Conservation (phyloP, 2,113 vertebrate genomes). For the Lipophrys pholis region DNA sequence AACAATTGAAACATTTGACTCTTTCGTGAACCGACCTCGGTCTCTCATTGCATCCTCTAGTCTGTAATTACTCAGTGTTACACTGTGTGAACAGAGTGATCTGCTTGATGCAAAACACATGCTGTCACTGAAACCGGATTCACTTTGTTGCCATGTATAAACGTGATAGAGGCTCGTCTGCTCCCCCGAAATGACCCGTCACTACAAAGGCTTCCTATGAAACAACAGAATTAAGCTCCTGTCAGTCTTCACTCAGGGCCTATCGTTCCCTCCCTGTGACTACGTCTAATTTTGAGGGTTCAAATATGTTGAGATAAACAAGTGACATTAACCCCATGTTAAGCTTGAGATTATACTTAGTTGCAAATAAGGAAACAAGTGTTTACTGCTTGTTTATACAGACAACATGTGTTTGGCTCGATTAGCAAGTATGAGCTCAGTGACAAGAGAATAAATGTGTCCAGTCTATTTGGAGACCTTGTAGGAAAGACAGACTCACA, state of each 20-base stretch:
- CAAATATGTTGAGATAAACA: background rate
- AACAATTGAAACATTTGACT: background rate
- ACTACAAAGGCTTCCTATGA: constrained; percentile 21
- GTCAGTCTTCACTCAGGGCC: constrained; percentile 28
- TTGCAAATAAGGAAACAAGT: background rate
- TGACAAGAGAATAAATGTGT: constrained; percentile 30
- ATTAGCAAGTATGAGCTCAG: background rate
- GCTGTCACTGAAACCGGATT: constrained; percentile 9
- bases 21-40: background rate
- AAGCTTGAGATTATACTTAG: background rate
- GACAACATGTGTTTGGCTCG: background rate
- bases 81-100: background rate
- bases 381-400: too few species aligned
- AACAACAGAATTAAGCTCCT: constrained; percentile 14
- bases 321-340: background rate
- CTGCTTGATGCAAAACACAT: background rate
- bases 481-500: constrained; percentile 27
- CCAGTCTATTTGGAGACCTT: constrained; percentile 28
- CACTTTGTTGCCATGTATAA: background rate
- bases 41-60: background rate
- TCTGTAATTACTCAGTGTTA: constrained; percentile 2
- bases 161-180: constrained; percentile 21
- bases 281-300: background rate
- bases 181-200: constrained; percentile 47
- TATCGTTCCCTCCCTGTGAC: background rate